Evolutionary conservation across 1,140 invertebrate species (phyloP).

Genomic region (Agrilus planipennis): DNA sequence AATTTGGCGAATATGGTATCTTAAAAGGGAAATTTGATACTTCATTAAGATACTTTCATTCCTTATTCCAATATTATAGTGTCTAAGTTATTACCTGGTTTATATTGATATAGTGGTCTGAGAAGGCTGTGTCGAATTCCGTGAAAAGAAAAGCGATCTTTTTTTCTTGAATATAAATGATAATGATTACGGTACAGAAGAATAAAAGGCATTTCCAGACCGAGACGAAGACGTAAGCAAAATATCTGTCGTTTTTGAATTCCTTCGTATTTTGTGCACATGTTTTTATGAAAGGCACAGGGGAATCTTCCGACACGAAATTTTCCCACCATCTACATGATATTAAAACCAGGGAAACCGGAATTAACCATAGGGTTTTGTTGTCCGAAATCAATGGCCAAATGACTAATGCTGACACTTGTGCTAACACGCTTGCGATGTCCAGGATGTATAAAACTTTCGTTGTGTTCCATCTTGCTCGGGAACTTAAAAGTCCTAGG

Average conservation of each 20-base stretch:
- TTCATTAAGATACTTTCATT: constrained; percentile 44
- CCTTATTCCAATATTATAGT: constrained; percentile 39
- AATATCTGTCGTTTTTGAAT: constrained; percentile 50
- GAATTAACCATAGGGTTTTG: constrained; percentile 45
- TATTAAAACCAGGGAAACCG: constrained; percentile 53
- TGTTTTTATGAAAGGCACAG: constrained; percentile 36
- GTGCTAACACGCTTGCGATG: constrained; percentile 42
- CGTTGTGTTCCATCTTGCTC: too few species aligned
- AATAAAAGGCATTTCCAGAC: constrained; percentile 54
- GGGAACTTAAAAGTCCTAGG: too few species aligned
- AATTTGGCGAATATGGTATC: constrained; percentile 44
- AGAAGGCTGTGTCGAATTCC: constrained; percentile 37
- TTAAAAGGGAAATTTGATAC: constrained; percentile 37
- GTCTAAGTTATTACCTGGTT: too few species aligned
- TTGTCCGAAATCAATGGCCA: constrained; percentile 47
- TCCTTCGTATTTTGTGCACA: constrained; percentile 43
- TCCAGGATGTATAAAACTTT: too few species aligned
- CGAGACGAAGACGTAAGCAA: constrained; percentile 55
- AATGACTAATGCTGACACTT: constrained; percentile 49
- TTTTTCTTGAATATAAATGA: constrained; percentile 41
- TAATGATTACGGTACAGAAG: constrained; percentile 42
- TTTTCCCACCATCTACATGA: constrained; percentile 81
- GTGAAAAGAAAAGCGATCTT: constrained; percentile 43
- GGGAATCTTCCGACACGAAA: constrained; percentile 47
- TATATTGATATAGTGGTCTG: constrained; percentile 43